phyloP scores from a whole-genome alignment of 2,888 invertebrate genomes.

The Nineta flava region DNA sequence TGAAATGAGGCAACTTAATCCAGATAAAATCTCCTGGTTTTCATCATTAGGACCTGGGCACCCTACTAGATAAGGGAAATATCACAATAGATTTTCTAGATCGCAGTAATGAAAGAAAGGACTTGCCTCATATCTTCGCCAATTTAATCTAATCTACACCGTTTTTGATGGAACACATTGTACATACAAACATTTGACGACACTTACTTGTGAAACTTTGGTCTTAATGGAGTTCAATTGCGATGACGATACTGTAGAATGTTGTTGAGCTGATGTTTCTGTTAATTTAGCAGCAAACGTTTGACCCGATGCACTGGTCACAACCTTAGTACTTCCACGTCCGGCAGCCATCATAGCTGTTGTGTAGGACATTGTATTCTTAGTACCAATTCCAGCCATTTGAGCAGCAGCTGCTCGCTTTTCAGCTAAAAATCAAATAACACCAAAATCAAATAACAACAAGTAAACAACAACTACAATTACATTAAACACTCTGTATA shows the following conservation, averaged over 20 bases:
- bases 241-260: constrained; percentile 19
- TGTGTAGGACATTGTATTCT: constrained; percentile 39
- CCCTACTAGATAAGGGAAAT: too few relatives aligned
- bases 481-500: constrained; percentile 3
- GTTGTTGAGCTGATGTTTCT: constrained; percentile 28
- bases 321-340: constrained; percentile 18
- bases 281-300: constrained; percentile 62
- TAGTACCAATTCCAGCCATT: constrained; percentile 26
- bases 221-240: constrained; percentile 15
- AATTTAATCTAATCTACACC: neutral
- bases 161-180: neutral
- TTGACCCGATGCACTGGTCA: constrained; percentile 33
- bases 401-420: constrained; percentile 29
- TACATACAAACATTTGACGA: constrained; percentile 14
- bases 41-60: too few relatives aligned
- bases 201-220: constrained; percentile 1
- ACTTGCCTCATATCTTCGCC: too few relatives aligned
- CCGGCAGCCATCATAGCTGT: constrained; percentile 38
- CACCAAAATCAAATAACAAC: too few relatives aligned
- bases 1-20: too few relatives aligned
- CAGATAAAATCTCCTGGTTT: too few relatives aligned
- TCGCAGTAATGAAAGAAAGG: too few relatives aligned
- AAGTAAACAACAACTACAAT: neutral
- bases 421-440: constrained; percentile 24
- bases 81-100: too few relatives aligned